A percentile compares a stretch with the other conserved stretches of the same genome.
Evolutionary conservation across 1,140 invertebrate genomes (phyloP).

Genomic region (Whitmania pigra): DNA sequence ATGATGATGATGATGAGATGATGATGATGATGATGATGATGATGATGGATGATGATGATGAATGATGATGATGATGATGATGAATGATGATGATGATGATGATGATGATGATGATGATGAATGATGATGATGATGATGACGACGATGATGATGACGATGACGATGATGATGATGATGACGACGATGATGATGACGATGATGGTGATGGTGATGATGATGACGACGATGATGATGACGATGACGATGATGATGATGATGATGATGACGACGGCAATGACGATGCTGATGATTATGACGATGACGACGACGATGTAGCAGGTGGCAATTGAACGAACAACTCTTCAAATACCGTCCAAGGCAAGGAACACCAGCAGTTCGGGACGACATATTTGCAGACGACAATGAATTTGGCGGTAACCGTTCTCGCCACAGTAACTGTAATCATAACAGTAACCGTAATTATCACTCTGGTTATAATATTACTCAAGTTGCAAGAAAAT

Average conservation of each 20-base stretch:
- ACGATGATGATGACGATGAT: constrained; percentile 21
- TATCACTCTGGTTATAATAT: too few species aligned
- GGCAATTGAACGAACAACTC: neutral
- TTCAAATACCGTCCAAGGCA: too few species aligned
- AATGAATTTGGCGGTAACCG: too few species aligned
- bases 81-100: constrained; percentile 7
- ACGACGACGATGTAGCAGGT: neutral
- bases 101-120: neutral
- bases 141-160: constrained; percentile 22
- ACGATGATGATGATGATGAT: constrained; percentile 16
- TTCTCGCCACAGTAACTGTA: too few species aligned
- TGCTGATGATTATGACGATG: constrained; percentile 15
- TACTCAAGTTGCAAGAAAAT: too few species aligned
- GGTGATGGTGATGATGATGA: constrained; percentile 1
- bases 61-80: constrained; percentile 13
- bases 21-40: constrained; percentile 13
- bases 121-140: constrained; percentile 17
- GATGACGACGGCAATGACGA: neutral
- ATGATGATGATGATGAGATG: too few species aligned
- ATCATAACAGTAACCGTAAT: too few species aligned
- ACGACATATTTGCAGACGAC: too few species aligned
- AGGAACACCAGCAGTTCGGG: too few species aligned
- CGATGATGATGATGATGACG: constrained; percentile 21
- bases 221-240: constrained; percentile 19
- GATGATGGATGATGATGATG: neutral